Base-by-base conservation (phyloP, 2,888 invertebrate genomes). In the Phasia obesa region DNA sequence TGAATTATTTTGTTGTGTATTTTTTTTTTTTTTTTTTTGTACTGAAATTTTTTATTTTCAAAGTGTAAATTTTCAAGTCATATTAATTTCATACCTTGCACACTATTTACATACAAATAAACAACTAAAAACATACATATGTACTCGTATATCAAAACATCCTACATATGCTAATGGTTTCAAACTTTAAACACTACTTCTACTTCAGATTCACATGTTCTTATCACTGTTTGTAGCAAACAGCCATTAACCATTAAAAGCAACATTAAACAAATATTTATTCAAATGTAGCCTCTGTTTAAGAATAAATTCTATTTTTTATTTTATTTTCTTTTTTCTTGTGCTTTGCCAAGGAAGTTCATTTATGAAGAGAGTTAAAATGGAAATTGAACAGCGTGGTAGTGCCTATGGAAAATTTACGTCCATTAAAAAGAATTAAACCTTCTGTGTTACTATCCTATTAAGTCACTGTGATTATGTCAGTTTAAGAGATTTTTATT, bases 401-500 rank as follows among this genome's bases (percentile, higher is more conserved):
- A 47, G 49, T 25, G 42, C 27, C 19, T 25, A 55, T 27, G n/a
- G 27, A 27, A 69, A 4, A 15, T 44, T 0, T 27, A n/a, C 13
- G 19, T 44, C 27, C 0, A n/a, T 47, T 25, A 42, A 69, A 51
- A 53, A n/a, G 17, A n/a, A 57, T 47, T 7, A 27, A 57, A 57
- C 21, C 78, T 71, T 13, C 57, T 71, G 78, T 71, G 78, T 71
- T 71, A 51, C 71, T 74, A 83, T 78, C 57, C 78, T 78, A 82
- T 79, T 70, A 79, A 83, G 70, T 59, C 82, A 83, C 64, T 64
- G 27, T 67, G n/a, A 2, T 11, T 11, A 57, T 19, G 31, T 53
- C 42, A 31, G 35, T 59, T 55, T 15, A 38, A 71, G 9, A 42
- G 2, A 21, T 38, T 19, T 64, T 55, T 59, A n/a, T 79, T 13